Conservation (phyloP, 2,113 vertebrate genomes). For the Dasyprocta punctata region DNA sequence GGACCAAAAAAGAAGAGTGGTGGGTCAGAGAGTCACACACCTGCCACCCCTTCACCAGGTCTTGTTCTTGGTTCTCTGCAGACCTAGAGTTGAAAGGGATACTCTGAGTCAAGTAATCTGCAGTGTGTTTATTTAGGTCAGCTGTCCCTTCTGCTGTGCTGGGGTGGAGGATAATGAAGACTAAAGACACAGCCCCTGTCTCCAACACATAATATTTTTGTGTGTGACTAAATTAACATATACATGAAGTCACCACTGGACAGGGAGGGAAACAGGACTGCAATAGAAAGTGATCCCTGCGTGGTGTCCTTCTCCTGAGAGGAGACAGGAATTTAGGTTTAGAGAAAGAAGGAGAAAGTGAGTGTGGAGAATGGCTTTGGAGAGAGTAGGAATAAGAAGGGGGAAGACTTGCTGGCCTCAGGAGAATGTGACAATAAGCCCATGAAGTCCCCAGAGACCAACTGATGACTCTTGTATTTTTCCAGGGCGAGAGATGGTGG, state of each 20-base stretch:
- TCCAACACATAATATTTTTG: background rate
- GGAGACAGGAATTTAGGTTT: background rate
- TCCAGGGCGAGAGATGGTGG: conserved; percentile 93
- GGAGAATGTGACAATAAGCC: background rate
- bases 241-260: background rate
- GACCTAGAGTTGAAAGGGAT: background rate
- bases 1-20: background rate
- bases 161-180: background rate
- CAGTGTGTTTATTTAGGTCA: background rate
- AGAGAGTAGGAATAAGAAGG: background rate
- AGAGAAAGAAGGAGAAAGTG: background rate
- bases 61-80: background rate
- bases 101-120: background rate
- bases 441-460: background rate
- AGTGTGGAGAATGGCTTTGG: background rate
- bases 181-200: background rate
- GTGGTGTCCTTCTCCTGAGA: background rate
- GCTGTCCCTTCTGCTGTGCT: background rate
- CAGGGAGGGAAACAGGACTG: too few species aligned
- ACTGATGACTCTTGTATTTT: conserved; percentile 61
- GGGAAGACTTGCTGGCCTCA: background rate
- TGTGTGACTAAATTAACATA: background rate
- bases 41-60: background rate
- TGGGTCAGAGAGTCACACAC: background rate
- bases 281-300: background rate